phyloP scores from a whole-genome alignment of 2,888 invertebrate genomes.

The Tortricodes alternella region DNA sequence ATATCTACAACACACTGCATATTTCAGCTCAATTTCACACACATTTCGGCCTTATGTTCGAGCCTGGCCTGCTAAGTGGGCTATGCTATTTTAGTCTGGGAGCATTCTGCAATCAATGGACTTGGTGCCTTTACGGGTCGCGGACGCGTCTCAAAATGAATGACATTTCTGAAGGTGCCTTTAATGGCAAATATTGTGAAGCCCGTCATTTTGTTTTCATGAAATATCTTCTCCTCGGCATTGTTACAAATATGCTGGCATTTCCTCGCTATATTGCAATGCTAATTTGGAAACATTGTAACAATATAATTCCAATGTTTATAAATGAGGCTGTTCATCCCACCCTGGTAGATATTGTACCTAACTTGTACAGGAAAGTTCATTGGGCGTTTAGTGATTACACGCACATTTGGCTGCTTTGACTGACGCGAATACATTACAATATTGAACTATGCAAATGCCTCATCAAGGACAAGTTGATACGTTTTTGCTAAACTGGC shows the following conservation, averaged over 20 bases:
- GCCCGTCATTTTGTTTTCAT: too few relatives aligned
- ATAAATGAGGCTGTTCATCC: neutral
- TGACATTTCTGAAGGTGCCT: too few relatives aligned
- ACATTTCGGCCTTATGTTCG: slow-evolving; percentile 16
- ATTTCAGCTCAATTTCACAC: slow-evolving; percentile 21
- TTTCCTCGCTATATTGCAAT: too few relatives aligned
- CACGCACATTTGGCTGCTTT: slow-evolving; percentile 25
- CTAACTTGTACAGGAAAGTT: slow-evolving; percentile 22
- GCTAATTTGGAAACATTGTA: too few relatives aligned
- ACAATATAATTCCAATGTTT: neutral
- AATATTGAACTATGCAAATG: slow-evolving; percentile 22
- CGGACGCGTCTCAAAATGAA: too few relatives aligned
- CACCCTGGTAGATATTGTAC: slow-evolving; percentile 10
- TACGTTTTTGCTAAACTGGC: slow-evolving; percentile 22
- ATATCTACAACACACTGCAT: slow-evolving; percentile 10
- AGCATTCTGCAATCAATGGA: slow-evolving; percentile 19
- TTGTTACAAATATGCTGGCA: too few relatives aligned
- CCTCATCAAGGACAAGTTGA: slow-evolving; percentile 16
- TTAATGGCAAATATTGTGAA: too few relatives aligned
- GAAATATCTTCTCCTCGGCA: too few relatives aligned
- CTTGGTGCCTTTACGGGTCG: neutral
- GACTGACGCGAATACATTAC: slow-evolving; percentile 26
- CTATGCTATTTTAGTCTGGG: slow-evolving; percentile 44
- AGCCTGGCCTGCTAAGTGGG: slow-evolving; percentile 41
- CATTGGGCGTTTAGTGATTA: slow-evolving; percentile 21